phyloP scores from a whole-genome alignment of 1,140 invertebrate species.

The Atopsyche davidsoni region DNA sequence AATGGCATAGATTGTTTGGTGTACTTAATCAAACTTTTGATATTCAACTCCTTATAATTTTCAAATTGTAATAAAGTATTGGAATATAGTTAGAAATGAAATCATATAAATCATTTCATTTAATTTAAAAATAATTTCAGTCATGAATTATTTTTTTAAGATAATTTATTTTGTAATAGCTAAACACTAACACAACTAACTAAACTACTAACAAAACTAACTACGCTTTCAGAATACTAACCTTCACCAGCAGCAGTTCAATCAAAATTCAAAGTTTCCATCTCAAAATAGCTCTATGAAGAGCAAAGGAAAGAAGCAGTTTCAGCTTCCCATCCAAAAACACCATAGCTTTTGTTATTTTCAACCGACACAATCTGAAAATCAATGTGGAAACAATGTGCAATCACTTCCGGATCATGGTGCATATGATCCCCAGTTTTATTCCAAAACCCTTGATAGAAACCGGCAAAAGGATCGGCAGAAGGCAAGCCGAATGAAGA shows the following conservation, averaged over 20 bases:
- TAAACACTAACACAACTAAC: too few species aligned
- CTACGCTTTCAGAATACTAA: slow-evolving; percentile 49
- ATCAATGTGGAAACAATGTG: slow-evolving; percentile 40
- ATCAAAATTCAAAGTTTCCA: slow-evolving; percentile 45
- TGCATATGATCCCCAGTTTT: slow-evolving; percentile 40
- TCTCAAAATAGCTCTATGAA: slow-evolving; percentile 42
- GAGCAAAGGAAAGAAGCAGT: slow-evolving; percentile 51
- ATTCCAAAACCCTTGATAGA: slow-evolving; percentile 46
- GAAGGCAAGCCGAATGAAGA: slow-evolving; percentile 42
- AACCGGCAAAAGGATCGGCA: slow-evolving; percentile 42
- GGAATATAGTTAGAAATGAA: too few species aligned
- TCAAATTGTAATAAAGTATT: too few species aligned
- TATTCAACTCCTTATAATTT: too few species aligned
- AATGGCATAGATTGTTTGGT: neutral
- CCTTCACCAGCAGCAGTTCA: slow-evolving; percentile 48
- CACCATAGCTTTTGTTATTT: slow-evolving; percentile 63
- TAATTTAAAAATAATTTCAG: too few species aligned
- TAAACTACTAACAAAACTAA: neutral
- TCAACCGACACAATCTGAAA: slow-evolving; percentile 47
- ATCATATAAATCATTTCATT: too few species aligned
- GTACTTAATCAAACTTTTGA: too few species aligned
- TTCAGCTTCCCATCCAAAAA: slow-evolving; percentile 58
- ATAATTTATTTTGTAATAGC: too few species aligned
- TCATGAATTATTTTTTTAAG: too few species aligned
- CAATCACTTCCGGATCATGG: slow-evolving; percentile 42